Evolutionary conservation across 2,888 invertebrate species (phyloP).

Genomic region (Apomyelois bistriatella): DNA sequence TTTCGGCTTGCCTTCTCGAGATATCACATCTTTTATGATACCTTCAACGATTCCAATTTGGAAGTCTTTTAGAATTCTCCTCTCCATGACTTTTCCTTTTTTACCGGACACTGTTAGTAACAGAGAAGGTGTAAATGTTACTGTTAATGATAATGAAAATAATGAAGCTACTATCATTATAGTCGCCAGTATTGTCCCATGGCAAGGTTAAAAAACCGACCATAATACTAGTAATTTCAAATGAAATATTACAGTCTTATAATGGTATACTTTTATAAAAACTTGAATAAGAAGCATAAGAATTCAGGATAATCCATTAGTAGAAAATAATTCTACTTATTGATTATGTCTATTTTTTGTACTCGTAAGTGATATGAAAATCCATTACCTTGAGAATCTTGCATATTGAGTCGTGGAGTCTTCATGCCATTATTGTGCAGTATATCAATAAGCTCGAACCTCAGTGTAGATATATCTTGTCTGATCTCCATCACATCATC

Average conservation of each 20-base stretch:
- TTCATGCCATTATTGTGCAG: conserved; percentile 93
- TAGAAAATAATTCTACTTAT: too few species aligned
- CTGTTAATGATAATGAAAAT: too few species aligned
- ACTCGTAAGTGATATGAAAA: too few species aligned
- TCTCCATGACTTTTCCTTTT: conserved; percentile 92
- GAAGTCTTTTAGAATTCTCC: conserved; percentile 92
- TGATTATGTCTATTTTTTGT: too few species aligned
- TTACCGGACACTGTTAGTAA: conserved; percentile 85
- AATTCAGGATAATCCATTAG: too few species aligned
- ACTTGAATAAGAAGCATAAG: too few species aligned
- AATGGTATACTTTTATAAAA: too few species aligned
- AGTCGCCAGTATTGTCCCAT: too few species aligned
- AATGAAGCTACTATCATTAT: too few species aligned
- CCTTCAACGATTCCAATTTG: conserved; percentile 94
- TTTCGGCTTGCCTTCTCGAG: conserved; percentile 83
- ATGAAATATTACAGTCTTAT: too few species aligned
- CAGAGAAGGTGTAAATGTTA: background rate
- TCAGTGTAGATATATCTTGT: conserved; percentile 96
- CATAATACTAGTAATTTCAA: too few species aligned
- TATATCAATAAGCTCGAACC: conserved; percentile 96
- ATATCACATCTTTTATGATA: conserved; percentile 86
- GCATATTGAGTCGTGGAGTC: conserved; percentile 85
- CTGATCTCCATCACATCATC: conserved; percentile 99
- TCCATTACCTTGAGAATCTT: conserved; percentile 81
- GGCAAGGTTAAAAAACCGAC: too few species aligned